Conservation (phyloP, 92 coral and sea anemone species). For the Pocillopora meandrina region DNA sequence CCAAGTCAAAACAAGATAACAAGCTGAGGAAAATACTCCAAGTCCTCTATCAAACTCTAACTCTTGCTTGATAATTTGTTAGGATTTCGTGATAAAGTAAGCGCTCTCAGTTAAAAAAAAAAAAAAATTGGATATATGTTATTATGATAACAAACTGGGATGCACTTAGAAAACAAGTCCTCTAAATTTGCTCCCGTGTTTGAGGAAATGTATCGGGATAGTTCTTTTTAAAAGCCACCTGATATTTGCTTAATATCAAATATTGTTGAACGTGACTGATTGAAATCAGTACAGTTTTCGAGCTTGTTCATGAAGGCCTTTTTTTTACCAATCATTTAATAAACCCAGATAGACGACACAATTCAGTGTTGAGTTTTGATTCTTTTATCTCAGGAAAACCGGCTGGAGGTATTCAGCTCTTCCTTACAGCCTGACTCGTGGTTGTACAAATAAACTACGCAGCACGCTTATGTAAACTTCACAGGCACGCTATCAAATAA, state of each 20-base stretch:
- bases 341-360: not conserved
- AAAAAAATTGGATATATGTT: not conserved
- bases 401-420: too few species aligned
- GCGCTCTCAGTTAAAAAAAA: slow-evolving; percentile 2
- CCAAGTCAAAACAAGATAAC: slow-evolving; percentile 48
- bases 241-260: not conserved
- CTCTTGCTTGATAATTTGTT: slow-evolving; percentile 4
- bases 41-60: not conserved
- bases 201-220: not conserved
- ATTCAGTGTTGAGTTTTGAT: not conserved
- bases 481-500: not conserved
- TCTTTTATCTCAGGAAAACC: not conserved
- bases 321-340: too few species aligned
- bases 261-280: not conserved
- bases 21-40: not conserved
- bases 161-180: not conserved
- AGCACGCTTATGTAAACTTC: not conserved
- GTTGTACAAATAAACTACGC: too few species aligned
- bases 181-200: not conserved
- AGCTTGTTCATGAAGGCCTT: too few species aligned
- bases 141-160: too few species aligned
- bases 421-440: too few species aligned
- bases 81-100: not conserved
- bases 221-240: not conserved
- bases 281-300: not conserved